phyloP scores from a whole-genome alignment of 2,888 invertebrate genomes.

The Nudaria mundana region DNA sequence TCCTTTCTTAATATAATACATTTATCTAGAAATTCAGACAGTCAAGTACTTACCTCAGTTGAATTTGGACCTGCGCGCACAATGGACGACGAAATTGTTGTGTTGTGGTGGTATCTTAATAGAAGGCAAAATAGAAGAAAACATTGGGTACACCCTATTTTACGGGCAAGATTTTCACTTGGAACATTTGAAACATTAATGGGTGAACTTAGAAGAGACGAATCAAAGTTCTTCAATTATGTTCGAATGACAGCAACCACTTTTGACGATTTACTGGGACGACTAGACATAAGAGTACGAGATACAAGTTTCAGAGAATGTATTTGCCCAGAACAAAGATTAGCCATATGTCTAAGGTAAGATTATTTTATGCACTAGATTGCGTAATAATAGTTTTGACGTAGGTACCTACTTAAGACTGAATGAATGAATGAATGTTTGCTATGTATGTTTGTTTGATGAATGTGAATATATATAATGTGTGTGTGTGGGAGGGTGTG shows the following conservation, averaged over 20 bases:
- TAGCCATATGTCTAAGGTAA: slow-evolving; percentile 28
- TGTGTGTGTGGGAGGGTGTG: too few species aligned
- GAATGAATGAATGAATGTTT: too few species aligned
- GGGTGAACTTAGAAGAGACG: slow-evolving; percentile 6
- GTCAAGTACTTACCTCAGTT: too few species aligned
- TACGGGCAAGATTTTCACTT: slow-evolving; percentile 2
- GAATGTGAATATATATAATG: too few species aligned
- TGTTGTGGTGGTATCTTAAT: not conserved
- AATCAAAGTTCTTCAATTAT: slow-evolving; percentile 7
- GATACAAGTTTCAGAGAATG: slow-evolving; percentile 32
- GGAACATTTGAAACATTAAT: slow-evolving; percentile 6
- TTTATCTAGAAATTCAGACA: not conserved
- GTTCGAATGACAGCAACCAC: slow-evolving; percentile 4
- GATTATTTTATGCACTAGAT: too few species aligned
- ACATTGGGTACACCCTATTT: not conserved
- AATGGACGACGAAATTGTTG: not conserved
- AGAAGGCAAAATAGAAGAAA: not conserved
- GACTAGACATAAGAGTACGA: slow-evolving; percentile 20
- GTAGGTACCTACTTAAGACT: too few species aligned
- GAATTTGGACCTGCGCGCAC: not conserved
- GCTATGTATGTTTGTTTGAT: too few species aligned
- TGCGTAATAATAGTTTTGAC: too few species aligned
- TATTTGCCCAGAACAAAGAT: slow-evolving; percentile 29
- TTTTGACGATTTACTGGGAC: slow-evolving; percentile 19
- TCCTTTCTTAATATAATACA: too few species aligned